Percentiles rank a stretch among this genome's conserved stretches.
These are phyloP conservation scores for Pterostichus niger DNA, from an alignment of 2,888 invertebrate genomes.

Conservation along the genomic window DNA sequence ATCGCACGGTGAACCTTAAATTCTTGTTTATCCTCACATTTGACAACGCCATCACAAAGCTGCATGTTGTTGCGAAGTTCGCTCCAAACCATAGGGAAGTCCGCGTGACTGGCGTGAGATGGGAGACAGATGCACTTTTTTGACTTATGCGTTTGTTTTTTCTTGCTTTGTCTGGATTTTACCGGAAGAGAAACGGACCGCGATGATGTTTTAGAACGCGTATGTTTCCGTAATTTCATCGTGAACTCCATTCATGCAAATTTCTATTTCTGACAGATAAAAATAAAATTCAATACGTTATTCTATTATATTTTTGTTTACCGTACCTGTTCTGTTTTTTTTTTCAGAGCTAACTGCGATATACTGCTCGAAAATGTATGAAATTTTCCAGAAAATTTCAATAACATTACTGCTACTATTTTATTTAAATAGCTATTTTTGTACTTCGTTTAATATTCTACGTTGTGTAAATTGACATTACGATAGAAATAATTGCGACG, in stretches of 20 bases:
- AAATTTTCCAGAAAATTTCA: neutral
- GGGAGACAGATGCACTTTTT: constrained; percentile 82
- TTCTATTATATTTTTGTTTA: constrained; percentile 38
- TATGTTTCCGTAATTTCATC: constrained; percentile 69
- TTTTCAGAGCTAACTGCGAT: constrained; percentile 11
- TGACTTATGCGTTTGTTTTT: constrained; percentile 68
- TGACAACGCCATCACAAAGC: constrained; percentile 85
- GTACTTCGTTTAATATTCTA: too few relatives aligned
- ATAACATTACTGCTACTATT: neutral
- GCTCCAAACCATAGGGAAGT: constrained; percentile 85
- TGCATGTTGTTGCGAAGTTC: constrained; percentile 83
- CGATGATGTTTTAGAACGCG: constrained; percentile 32
- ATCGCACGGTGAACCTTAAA: constrained; percentile 85
- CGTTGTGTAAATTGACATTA: neutral
- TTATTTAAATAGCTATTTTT: too few relatives aligned
- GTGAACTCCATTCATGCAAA: constrained; percentile 68
- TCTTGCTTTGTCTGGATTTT: constrained; percentile 69
- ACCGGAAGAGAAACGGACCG: constrained; percentile 47
- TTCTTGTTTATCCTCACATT: constrained; percentile 81
- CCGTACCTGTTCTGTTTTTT: constrained; percentile 20
- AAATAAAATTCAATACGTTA: constrained; percentile 41
- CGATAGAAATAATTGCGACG: neutral
- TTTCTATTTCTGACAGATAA: constrained; percentile 53
- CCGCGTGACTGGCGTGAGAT: constrained; percentile 80
- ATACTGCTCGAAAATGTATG: neutral